Evolutionary conservation across 2,797 vertebrate genomes (phyloP).

Genomic region (Stomatorhinus walkeri): DNA sequence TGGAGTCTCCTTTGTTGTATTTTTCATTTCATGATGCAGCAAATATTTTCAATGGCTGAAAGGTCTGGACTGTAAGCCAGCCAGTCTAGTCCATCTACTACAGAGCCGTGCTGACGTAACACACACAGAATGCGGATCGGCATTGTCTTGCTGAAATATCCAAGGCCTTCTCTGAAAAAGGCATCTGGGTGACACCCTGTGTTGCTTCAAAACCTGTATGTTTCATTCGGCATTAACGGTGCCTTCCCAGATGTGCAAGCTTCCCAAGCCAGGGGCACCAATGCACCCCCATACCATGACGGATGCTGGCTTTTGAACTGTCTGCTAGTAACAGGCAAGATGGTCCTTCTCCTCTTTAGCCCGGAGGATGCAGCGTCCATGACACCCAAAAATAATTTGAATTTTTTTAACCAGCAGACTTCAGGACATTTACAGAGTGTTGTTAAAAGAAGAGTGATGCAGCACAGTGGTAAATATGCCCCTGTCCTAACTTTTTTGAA

Average conservation of each 20-base stretch:
- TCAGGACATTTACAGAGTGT: neutral
- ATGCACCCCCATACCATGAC: neutral
- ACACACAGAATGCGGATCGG: neutral
- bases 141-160: neutral
- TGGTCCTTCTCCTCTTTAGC: neutral
- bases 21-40: neutral
- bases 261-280: neutral
- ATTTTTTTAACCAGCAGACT: neutral
- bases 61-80: too few species aligned
- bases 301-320: neutral
- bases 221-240: neutral
- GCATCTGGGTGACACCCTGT: neutral
- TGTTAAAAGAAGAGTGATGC: neutral
- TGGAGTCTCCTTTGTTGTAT: neutral
- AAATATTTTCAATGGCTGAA: neutral
- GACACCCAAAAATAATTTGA: neutral
- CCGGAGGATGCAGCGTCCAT: neutral
- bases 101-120: neutral
- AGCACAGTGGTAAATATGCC: neutral
- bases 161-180: neutral
- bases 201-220: neutral
- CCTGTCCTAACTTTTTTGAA: neutral
- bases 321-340: neutral
- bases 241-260: neutral
- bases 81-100: neutral